Conservation (phyloP, 2,888 invertebrate species). For the Ophion obscuratus region DNA sequence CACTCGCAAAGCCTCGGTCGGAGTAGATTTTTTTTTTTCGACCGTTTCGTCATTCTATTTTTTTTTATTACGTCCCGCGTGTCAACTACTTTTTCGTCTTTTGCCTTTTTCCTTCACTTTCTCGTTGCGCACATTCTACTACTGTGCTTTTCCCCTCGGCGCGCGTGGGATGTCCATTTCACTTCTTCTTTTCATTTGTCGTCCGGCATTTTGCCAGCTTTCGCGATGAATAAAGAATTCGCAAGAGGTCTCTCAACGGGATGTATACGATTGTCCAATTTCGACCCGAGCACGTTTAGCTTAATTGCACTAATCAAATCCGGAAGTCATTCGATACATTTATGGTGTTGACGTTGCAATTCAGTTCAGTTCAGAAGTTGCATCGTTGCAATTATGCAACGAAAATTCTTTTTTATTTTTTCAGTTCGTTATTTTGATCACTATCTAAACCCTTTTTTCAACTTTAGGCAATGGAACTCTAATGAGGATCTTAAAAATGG, state of each 20-base stretch:
- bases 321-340: no score
- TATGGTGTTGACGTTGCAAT: no score
- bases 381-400: no score
- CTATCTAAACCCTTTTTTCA: no score
- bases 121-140: no score
- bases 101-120: background rate
- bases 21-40: background rate
- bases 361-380: no score
- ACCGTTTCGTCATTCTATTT: conserved; percentile 1
- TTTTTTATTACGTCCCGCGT: conserved; percentile 19
- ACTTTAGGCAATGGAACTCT: no score
- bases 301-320: conserved; percentile 40
- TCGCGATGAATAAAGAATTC: background rate
- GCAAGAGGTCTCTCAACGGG: conserved; percentile 34
- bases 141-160: conserved; percentile 16
- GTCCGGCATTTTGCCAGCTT: conserved; percentile 34
- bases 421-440: no score
- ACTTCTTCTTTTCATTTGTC: conserved; percentile 14
- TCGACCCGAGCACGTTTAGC: background rate
- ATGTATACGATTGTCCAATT: conserved; percentile 42
- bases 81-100: conserved; percentile 26
- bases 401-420: no score
- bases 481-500: no score
- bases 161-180: conserved; percentile 2
- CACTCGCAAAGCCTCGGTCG: conserved; percentile 23